A percentile compares a stretch with the other conserved stretches of the same genome.
Conservation (phyloP, 2,113 vertebrate species). For the Haemorhous mexicanus region DNA sequence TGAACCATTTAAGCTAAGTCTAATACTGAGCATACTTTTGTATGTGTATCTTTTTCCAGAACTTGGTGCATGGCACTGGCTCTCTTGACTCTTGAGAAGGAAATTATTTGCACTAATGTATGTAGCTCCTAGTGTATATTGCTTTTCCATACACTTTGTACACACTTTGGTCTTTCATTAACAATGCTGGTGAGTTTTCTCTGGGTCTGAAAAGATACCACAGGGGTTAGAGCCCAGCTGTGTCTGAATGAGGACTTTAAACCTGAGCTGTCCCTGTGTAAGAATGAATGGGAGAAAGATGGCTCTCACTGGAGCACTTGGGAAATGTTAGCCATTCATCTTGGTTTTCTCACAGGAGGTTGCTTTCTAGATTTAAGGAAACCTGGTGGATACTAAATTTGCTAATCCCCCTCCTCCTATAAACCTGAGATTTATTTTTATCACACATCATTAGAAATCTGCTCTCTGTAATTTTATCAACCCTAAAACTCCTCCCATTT, state of each 20-base stretch:
- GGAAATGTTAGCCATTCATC: slow-evolving; percentile 43
- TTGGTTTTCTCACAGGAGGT: slow-evolving; percentile 36
- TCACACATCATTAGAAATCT: neutral
- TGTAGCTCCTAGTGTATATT: neutral
- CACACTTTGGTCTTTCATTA: neutral
- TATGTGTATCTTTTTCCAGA: neutral
- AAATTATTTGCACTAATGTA: neutral
- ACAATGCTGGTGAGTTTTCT: neutral
- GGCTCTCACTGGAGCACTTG: slow-evolving; percentile 29
- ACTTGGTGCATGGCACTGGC: neutral
- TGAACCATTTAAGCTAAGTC: neutral
- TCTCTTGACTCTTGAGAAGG: neutral
- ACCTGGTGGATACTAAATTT: slow-evolving; percentile 30
- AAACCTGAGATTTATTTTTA: slow-evolving; percentile 1
- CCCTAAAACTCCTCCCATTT: neutral
- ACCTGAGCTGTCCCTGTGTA: slow-evolving; percentile 24
- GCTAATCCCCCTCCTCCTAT: neutral
- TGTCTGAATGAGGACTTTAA: slow-evolving; percentile 24
- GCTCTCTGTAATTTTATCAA: neutral
- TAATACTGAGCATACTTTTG: neutral
- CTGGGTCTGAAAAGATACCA: neutral
- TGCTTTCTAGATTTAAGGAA: slow-evolving; percentile 38
- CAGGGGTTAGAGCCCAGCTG: slow-evolving; percentile 9
- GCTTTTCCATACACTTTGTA: slow-evolving; percentile 9
- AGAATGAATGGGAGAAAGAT: slow-evolving; percentile 44